Conservation (phyloP, 2,113 vertebrate species). For the Ailurus styani region DNA sequence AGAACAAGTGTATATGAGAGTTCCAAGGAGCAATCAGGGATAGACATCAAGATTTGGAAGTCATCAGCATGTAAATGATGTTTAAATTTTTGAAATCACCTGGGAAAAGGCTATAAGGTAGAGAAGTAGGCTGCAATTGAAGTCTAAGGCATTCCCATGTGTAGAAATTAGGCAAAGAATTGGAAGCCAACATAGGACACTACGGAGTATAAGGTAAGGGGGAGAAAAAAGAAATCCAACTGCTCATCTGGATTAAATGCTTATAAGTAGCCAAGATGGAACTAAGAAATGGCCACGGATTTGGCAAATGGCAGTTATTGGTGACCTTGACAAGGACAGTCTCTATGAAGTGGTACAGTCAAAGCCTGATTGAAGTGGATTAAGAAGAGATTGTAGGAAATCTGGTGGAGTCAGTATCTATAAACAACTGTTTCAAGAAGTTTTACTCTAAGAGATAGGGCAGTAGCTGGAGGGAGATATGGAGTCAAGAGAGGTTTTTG, state of each 20-base stretch:
- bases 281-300: not conserved
- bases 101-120: not conserved
- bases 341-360: not conserved
- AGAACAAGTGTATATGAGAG: not conserved
- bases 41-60: not conserved
- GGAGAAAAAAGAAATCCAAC: not conserved
- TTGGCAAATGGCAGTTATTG: not conserved
- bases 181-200: not conserved
- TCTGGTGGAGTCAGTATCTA: not conserved
- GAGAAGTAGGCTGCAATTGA: not conserved
- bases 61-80: not conserved
- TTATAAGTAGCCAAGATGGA: conserved; percentile 5
- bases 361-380: not conserved
- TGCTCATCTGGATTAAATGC: not conserved
- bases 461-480: not conserved
- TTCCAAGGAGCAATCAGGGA: not conserved
- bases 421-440: not conserved
- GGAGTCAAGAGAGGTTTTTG: not conserved
- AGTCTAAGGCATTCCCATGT: not conserved
- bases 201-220: not conserved
- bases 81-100: conserved; percentile 12
- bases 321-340: not conserved
- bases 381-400: not conserved
- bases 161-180: not conserved
- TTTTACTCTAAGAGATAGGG: not conserved